phyloP scores from a whole-genome alignment of 2,888 invertebrate species.

The Trissolcus japonicus region DNA sequence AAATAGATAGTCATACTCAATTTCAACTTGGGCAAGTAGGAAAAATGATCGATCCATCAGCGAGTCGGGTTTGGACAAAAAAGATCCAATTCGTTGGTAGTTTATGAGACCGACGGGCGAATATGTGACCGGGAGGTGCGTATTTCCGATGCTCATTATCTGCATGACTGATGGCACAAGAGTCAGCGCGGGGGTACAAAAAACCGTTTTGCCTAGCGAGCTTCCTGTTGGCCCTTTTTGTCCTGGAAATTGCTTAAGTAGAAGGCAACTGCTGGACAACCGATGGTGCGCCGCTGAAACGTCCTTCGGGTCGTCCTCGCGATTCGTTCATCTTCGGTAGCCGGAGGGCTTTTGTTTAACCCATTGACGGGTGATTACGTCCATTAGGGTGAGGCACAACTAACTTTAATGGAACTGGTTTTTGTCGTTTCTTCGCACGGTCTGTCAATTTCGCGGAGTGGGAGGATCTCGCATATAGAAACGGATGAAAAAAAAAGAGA shows the following conservation, averaged over 20 bases:
- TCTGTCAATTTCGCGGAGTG: slow-evolving; percentile 58
- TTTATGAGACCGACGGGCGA: slow-evolving; percentile 61
- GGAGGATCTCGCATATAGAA: slow-evolving; percentile 45
- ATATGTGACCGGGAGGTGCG: slow-evolving; percentile 62
- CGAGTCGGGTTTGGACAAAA: slow-evolving; percentile 36
- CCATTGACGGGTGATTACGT: slow-evolving; percentile 59
- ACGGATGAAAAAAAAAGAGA: slow-evolving; percentile 30
- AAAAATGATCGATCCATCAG: slow-evolving; percentile 40
- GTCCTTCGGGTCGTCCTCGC: slow-evolving; percentile 34
- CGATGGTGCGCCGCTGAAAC: not conserved
- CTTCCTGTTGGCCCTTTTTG: slow-evolving; percentile 45
- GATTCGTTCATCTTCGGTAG: slow-evolving; percentile 35
- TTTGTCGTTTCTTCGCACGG: slow-evolving; percentile 58
- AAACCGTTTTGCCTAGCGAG: slow-evolving; percentile 60
- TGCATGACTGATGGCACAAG: slow-evolving; percentile 71
- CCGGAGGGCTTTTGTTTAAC: slow-evolving; percentile 51
- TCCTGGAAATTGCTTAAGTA: slow-evolving; percentile 24
- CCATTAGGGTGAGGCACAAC: slow-evolving; percentile 54
- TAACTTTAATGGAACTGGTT: slow-evolving; percentile 61
- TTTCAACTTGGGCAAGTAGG: slow-evolving; percentile 13
- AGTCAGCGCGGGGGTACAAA: slow-evolving; percentile 65
- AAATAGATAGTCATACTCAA: slow-evolving; percentile 20
- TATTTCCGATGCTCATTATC: slow-evolving; percentile 72
- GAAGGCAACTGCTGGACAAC: slow-evolving; percentile 60
- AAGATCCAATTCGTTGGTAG: slow-evolving; percentile 60